phyloP scores from a whole-genome alignment of 1,140 invertebrate species.

The Fopius arisanus region DNA sequence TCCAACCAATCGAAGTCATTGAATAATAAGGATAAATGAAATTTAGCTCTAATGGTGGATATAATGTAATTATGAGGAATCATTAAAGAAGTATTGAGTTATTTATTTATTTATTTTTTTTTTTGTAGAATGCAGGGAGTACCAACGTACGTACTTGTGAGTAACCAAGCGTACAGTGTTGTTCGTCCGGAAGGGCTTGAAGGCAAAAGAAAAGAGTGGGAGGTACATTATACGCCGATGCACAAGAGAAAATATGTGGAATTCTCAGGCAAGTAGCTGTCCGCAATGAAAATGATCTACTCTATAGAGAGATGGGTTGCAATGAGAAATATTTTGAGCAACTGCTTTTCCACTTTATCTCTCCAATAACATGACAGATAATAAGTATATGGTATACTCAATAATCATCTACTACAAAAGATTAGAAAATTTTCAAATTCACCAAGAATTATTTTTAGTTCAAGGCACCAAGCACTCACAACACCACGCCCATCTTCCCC shows the following conservation, averaged over 20 bases:
- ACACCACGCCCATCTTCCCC: slow-evolving; percentile 30
- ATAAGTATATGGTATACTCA: too few species aligned
- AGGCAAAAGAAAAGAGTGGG: background rate
- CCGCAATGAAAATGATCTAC: background rate
- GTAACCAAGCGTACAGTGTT: slow-evolving; percentile 32
- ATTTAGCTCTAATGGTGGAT: too few species aligned
- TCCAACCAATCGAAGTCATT: background rate
- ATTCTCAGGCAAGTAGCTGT: background rate
- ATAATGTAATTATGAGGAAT: too few species aligned
- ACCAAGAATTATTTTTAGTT: slow-evolving; percentile 13
- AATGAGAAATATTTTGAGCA: background rate
- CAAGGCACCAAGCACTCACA: background rate
- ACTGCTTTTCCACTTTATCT: too few species aligned
- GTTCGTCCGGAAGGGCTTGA: slow-evolving; percentile 33
- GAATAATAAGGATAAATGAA: too few species aligned
- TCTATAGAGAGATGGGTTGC: background rate
- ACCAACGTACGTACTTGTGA: background rate
- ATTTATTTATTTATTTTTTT: background rate
- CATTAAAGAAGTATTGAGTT: too few species aligned
- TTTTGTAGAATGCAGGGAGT: background rate
- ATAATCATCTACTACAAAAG: background rate
- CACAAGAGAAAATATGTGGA: background rate
- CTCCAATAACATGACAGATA: too few species aligned
- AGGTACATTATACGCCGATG: background rate
- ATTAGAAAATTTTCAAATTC: background rate